Evolutionary conservation across 2,113 vertebrate species (phyloP).

Genomic region (Ursus arctos): DNA sequence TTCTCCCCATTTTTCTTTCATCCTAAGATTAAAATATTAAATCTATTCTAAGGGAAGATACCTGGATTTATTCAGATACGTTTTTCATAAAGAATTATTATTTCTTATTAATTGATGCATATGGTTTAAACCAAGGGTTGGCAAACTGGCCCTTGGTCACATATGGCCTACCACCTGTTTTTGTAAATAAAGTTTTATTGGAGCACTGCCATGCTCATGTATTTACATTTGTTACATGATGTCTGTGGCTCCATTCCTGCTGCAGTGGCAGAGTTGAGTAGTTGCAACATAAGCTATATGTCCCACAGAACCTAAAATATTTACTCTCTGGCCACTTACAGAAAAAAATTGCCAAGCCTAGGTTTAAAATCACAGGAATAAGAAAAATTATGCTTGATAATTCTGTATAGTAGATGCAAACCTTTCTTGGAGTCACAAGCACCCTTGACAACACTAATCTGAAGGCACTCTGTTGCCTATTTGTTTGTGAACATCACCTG

Average conservation of each 20-base stretch:
- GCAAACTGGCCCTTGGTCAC: not conserved
- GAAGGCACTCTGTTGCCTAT: not conserved
- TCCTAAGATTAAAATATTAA: not conserved
- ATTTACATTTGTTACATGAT: not conserved
- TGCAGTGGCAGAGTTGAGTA: not conserved
- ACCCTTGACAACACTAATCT: not conserved
- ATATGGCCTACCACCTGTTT: not conserved
- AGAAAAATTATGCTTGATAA: not conserved
- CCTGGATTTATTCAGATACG: not conserved
- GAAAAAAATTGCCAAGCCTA: not conserved
- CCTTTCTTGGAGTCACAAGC: not conserved
- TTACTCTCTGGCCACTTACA: not conserved
- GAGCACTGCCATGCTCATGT: not conserved
- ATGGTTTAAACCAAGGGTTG: not conserved
- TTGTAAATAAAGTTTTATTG: slow-evolving; percentile 44
- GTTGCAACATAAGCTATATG: not conserved
- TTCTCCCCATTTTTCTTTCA: not conserved
- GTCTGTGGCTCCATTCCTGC: not conserved
- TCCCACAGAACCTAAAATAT: not conserved
- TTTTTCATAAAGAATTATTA: slow-evolving; percentile 47
- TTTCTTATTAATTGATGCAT: not conserved
- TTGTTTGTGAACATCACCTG: not conserved
- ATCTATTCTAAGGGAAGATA: not conserved
- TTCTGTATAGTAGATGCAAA: not conserved
- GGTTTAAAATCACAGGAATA: not conserved